Evolutionary conservation across 2,888 invertebrate genomes (phyloP).

Genomic region (Xestoiulus laeticollis): DNA sequence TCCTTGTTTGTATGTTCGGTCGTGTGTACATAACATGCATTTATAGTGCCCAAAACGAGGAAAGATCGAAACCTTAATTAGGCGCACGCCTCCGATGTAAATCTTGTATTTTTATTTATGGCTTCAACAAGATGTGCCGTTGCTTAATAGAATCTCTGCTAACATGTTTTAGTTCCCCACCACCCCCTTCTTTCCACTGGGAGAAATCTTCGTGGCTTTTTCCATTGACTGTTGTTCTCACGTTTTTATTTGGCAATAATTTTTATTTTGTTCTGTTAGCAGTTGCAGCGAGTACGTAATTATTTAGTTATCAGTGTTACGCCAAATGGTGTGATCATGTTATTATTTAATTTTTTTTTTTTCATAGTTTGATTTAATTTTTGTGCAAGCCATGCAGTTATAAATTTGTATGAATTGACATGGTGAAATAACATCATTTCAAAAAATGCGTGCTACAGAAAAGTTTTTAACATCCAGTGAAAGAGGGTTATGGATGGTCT

Average conservation of each 20-base stretch:
- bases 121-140: neutral
- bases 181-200: neutral
- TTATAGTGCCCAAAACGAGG: slow-evolving; percentile 20
- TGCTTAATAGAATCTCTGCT: slow-evolving; percentile 12
- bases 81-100: slow-evolving; percentile 46
- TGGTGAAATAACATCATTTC: neutral
- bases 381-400: neutral
- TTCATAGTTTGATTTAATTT: neutral
- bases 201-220: neutral
- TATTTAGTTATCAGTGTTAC: neutral
- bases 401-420: neutral
- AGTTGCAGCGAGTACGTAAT: neutral
- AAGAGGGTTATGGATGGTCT: no score
- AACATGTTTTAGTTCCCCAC: neutral
- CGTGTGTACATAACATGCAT: slow-evolving; percentile 12
- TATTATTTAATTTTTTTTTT: neutral
- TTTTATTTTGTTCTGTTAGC: neutral
- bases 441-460: neutral
- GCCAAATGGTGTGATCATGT: neutral
- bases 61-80: neutral
- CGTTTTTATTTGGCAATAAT: neutral
- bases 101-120: slow-evolving; percentile 44
- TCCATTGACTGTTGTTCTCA: neutral
- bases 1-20: neutral
- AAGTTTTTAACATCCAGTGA: no score